Conservation (phyloP, 2,113 vertebrate species). For the Carettochelys insculpta region DNA sequence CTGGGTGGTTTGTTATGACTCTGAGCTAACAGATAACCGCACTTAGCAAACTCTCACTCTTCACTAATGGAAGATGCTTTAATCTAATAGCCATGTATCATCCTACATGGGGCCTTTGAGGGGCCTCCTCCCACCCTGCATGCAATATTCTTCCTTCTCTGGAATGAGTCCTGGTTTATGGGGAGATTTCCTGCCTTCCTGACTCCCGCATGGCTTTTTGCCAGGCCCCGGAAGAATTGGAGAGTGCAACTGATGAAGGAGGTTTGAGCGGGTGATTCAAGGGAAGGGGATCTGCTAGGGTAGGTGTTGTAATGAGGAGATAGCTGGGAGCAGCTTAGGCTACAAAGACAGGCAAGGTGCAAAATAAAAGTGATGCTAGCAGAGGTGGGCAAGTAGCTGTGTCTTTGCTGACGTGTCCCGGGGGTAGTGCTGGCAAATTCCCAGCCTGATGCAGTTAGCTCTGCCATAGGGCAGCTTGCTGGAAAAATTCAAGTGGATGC, state of each 20-base stretch:
- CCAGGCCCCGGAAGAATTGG: constrained; percentile 1
- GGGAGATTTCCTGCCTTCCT: not conserved
- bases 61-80: constrained; percentile 71
- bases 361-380: not conserved
- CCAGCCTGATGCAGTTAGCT: not conserved
- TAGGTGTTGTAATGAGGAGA: not conserved
- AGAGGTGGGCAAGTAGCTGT: rapidly evolving
- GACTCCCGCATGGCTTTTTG: not conserved
- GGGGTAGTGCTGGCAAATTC: not conserved
- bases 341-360: constrained; percentile 10
- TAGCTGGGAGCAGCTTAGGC: not conserved
- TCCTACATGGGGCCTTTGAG: constrained; percentile 51
- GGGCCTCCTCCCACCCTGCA: constrained; percentile 48
- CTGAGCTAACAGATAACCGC: constrained; percentile 64
- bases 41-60: constrained; percentile 70
- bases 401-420: not conserved
- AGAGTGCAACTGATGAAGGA: not conserved
- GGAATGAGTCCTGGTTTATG: not conserved
- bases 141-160: constrained; percentile 12
- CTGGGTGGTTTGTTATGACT: constrained; percentile 72
- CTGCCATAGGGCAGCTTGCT: too few species aligned
- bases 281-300: not conserved
- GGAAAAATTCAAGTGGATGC: not conserved
- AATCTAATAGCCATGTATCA: constrained; percentile 61
- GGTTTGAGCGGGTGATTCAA: not conserved